Base-by-base conservation (phyloP, 2,888 invertebrate genomes). In the Allophyes oxyacanthae region DNA sequence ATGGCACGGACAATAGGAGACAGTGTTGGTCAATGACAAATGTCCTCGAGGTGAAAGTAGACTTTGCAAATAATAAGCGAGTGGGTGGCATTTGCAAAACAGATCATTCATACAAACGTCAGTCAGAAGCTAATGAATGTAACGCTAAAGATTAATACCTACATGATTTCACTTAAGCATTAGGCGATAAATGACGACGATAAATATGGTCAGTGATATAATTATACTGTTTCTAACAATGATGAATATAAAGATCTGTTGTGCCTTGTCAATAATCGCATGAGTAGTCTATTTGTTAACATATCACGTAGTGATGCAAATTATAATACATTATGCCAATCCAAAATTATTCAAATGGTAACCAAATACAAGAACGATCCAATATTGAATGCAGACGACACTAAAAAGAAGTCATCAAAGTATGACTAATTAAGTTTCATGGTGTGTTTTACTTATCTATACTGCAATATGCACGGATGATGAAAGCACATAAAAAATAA, bases 21-120 rank as follows among this genome's bases (percentile, higher is more conserved):
- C 34, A 44, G 34, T 62, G 51, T 57, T 81, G 76, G 79, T 80
- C 78, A 83, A 67, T 78, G 75, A 72, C 66, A 78, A 63, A 67
- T 68, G 63, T 73, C 73, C 65, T 61, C 67, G 64, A 69, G 54
- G 87, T 83, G 89, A 89, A 89, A 89, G 87, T 84, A 70, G 63
- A 52, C 57, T 80, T 82, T 79, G 83, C 84, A 82, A 86, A 85
- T 87, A 88, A 86, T 82, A 72, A 77, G 63, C 72, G 62, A 64
- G 85, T 87, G 74, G 86, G 86, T 79, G 82, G 77, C 69, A 80
- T 79, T 84, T 81, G 81, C 84, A 76, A 87, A 85, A 81, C 73
- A 62, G 75, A 85, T 83, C 80, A 82, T 78, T 80, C 82, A 84
- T 81, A 78, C 79, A 79, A 70, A 82, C 78, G 79, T 82, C 82